phyloP scores from a whole-genome alignment of 2,113 vertebrate species.

The Hydrochoerus hydrochaeris region DNA sequence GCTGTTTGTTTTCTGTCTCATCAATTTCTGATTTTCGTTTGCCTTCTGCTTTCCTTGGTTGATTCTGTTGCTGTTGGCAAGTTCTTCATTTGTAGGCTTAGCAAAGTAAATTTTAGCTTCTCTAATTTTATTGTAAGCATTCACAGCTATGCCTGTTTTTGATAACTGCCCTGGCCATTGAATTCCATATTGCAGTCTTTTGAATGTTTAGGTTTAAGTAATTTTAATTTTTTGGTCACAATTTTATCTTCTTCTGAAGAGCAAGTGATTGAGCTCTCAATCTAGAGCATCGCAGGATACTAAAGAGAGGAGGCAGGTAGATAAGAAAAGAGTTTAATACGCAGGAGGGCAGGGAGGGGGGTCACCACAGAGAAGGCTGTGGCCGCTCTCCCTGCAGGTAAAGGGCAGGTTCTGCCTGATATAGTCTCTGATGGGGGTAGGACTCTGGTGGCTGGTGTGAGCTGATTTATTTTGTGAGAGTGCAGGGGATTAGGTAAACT shows the following conservation, averaged over 20 bases:
- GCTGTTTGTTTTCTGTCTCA: neutral
- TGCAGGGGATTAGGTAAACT: no score
- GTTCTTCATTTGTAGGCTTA: neutral
- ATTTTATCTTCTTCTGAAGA: neutral
- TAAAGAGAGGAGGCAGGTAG: no score
- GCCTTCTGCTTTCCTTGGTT: neutral
- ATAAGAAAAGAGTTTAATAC: no score
- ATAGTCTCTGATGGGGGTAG: no score
- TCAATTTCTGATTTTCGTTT: neutral
- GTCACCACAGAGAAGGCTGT: no score
- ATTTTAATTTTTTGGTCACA: neutral
- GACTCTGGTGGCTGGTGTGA: no score
- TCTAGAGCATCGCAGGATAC: no score
- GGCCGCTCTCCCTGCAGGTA: no score
- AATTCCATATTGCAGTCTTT: neutral
- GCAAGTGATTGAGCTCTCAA: no score
- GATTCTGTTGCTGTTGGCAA: neutral
- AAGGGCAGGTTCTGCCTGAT: no score
- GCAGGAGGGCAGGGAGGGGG: no score
- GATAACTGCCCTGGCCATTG: neutral
- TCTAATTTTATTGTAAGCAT: neutral
- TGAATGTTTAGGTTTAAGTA: constrained; percentile 7
- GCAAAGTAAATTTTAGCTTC: neutral
- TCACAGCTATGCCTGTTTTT: neutral
- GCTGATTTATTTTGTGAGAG: no score